These are phyloP conservation scores for Delia radicum DNA, from an alignment of 1,140 invertebrate genomes.

Conservation along the genomic window DNA sequence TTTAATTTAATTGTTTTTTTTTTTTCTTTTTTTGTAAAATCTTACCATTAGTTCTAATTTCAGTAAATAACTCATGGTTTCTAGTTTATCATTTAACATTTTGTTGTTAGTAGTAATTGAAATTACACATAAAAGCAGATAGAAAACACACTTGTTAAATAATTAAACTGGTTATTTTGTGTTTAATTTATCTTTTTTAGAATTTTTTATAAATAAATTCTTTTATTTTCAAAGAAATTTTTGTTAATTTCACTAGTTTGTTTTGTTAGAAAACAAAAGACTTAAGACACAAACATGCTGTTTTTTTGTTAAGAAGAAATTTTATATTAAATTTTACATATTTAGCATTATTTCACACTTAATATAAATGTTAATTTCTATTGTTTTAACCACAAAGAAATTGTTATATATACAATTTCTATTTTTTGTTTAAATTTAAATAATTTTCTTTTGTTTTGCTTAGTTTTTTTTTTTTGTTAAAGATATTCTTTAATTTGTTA, in stretches of 20 bases:
- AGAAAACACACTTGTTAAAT: too few relatives aligned
- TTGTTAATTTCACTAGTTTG: not conserved
- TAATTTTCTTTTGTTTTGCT: not conserved
- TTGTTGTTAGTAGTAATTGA: too few relatives aligned
- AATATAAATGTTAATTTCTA: not conserved
- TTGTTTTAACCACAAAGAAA: not conserved
- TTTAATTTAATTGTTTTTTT: too few relatives aligned
- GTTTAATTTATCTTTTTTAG: not conserved
- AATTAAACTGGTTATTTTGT: not conserved
- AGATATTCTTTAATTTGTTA: not conserved
- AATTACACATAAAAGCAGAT: too few relatives aligned
- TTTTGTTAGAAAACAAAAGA: constrained; percentile 26
- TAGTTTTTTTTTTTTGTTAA: not conserved
- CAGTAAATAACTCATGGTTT: constrained; percentile 7
- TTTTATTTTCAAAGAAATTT: not conserved
- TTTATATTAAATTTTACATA: too few relatives aligned
- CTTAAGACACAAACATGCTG: constrained; percentile 20
- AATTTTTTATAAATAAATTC: not conserved
- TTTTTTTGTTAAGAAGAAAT: not conserved
- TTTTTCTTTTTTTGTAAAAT: too few relatives aligned
- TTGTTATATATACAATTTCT: not conserved
- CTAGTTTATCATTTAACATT: not conserved
- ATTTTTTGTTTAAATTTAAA: not conserved
- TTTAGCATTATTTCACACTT: not conserved
- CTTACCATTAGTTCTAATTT: constrained; percentile 21